Conservation (phyloP, 2,888 invertebrate genomes). For the Gnatocerus cornutus region DNA sequence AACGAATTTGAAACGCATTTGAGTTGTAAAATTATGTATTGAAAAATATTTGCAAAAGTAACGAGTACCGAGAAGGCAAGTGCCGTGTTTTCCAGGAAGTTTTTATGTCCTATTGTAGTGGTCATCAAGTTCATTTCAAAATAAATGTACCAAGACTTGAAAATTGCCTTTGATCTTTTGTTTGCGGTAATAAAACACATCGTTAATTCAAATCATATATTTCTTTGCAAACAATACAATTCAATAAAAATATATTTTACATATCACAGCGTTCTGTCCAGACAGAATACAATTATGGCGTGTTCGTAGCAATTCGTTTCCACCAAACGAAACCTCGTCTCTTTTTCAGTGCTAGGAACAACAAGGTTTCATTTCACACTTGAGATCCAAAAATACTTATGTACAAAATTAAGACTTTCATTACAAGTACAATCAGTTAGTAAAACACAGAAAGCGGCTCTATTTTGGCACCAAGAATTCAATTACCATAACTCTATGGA, state of each 20-base stretch:
- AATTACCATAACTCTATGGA: conserved; percentile 46
- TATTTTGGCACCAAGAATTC: conserved; percentile 66
- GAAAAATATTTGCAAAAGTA: too few species aligned
- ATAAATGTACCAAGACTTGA: too few species aligned
- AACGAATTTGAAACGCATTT: neutral
- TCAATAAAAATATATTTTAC: conserved; percentile 58
- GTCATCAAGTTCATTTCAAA: too few species aligned
- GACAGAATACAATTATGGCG: conserved; percentile 61
- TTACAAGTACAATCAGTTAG: conserved; percentile 38
- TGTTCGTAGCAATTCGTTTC: conserved; percentile 56
- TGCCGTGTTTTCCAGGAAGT: too few species aligned
- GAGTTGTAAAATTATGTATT: too few species aligned
- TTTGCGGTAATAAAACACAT: neutral
- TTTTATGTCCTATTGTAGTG: too few species aligned
- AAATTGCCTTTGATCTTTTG: too few species aligned
- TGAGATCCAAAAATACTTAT: conserved; percentile 50
- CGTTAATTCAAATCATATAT: conserved; percentile 47
- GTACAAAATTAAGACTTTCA: conserved; percentile 45
- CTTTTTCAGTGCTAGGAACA: conserved; percentile 37
- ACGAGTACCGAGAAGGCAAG: too few species aligned
- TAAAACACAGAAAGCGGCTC: conserved; percentile 38
- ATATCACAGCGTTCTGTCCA: conserved; percentile 65
- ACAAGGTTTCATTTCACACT: conserved; percentile 45
- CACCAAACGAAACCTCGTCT: conserved; percentile 42
- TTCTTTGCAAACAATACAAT: conserved; percentile 50